Evolutionary conservation across 2,888 invertebrate species (phyloP), one percentile per base, ranked within the genome.

Genomic region (Listrodromus nycthemerus): DNA sequence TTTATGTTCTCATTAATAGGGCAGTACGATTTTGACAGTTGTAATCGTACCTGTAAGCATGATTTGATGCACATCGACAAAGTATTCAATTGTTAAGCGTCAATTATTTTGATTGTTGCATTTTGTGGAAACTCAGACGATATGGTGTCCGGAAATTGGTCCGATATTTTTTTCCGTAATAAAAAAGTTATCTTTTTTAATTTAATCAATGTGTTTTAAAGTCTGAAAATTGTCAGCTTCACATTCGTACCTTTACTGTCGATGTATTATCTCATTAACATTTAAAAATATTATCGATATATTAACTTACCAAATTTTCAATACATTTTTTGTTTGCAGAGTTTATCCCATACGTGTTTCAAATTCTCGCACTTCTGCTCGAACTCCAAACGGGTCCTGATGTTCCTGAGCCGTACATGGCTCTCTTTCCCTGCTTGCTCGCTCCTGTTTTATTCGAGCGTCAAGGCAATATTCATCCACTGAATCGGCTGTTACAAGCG

Each of bases 301-400:
- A 33, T 63, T 52, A 19, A 8, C n/a, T 37, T 37, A 37, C 0
- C 2, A 52, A 52, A 24, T 4, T 13, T 16, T 21, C 1, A 19
- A 24, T 58, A 27, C 10, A 5, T 58, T 27, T 58, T 75, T 83
- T 83, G 87, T 83, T 95, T 93, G 33, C 95, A 96, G 99, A 99
- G 93, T 99, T 99, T 94, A 97, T 99, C 94, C 99, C 99, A 0
- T 99, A 99, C 94, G 98, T 99, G 66, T 99, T 99, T 93, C 99
- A 99, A 97, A 96, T 99, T 94, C 94, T 99, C 55, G 98, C 99
- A 0, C 94, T 99, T 24, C 94, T 99, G 79, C 95, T 99, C 94
- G 99, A 99, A 93, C 94, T 97, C 82, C 96, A 96, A 70, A 93
- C 93, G 0, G 93, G 93, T 6, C 94, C 94, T 3, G 93, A 95